phyloP scores from a whole-genome alignment of 1,140 invertebrate genomes.

The Carposina sasakii region DNA sequence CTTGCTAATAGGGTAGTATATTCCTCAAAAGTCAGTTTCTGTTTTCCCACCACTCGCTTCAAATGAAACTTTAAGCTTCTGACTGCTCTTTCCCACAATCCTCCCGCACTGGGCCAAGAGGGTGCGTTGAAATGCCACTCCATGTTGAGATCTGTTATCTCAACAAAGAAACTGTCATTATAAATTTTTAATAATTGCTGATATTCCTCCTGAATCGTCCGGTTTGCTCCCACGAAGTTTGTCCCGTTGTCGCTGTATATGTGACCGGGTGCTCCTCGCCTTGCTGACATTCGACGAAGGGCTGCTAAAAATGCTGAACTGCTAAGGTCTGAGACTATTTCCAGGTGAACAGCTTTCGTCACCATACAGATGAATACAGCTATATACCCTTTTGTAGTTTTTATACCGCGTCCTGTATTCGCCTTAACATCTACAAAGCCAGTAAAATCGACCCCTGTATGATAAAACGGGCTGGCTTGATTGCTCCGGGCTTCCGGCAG shows the following conservation, averaged over 20 bases:
- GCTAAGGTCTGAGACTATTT: constrained; percentile 41
- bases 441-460: constrained; percentile 39
- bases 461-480: constrained; percentile 26
- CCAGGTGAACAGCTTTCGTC: constrained; percentile 60
- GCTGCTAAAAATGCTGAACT: constrained; percentile 48
- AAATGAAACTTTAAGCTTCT: constrained; percentile 38
- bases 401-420: constrained; percentile 23
- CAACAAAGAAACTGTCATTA: neutral
- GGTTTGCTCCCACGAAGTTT: neutral
- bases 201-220: constrained; percentile 2
- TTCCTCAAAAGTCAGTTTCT: constrained; percentile 8
- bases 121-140: constrained; percentile 46
- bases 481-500: constrained; percentile 23
- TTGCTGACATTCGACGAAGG: constrained; percentile 41
- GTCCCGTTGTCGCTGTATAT: constrained; percentile 1
- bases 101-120: constrained; percentile 34
- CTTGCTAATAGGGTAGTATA: constrained; percentile 26
- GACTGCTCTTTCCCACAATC: constrained; percentile 24
- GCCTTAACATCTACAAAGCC: constrained; percentile 28
- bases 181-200: no score
- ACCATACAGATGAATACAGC: constrained; percentile 49
- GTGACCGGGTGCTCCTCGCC: neutral
- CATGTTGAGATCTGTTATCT: constrained; percentile 13
- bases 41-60: constrained; percentile 25
- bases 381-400: constrained; percentile 39